These are phyloP conservation scores for Lates calcarifer DNA, from an alignment of 2,113 vertebrate species.

Conservation along the genomic window DNA sequence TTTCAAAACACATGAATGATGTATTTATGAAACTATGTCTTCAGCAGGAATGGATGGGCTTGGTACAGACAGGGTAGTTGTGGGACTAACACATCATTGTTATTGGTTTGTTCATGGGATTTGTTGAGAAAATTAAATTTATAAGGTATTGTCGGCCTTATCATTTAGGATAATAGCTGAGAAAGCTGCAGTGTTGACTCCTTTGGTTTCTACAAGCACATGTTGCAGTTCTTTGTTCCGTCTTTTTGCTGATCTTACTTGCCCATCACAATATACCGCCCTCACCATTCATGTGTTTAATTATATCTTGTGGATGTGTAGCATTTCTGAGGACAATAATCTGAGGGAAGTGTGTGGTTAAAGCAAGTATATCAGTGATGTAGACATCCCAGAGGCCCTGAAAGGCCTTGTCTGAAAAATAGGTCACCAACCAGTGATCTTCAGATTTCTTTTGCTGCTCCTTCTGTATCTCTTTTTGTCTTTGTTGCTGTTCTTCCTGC, in stretches of 20 bases:
- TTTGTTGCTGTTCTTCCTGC: slow-evolving; percentile 37
- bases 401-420: slow-evolving; percentile 64
- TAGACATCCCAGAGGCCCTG: neutral
- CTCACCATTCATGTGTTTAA: neutral
- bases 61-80: too few relatives aligned
- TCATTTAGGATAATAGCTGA: neutral
- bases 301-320: neutral
- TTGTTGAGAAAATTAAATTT: neutral
- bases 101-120: neutral
- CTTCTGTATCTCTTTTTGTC: slow-evolving; percentile 33
- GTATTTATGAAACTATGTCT: neutral
- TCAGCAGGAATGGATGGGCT: neutral
- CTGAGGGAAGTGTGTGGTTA: neutral
- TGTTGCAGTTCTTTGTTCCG: neutral
- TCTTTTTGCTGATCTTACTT: neutral
- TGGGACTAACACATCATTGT: neutral
- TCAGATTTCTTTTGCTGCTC: slow-evolving; percentile 25
- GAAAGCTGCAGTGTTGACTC: neutral
- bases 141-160: neutral
- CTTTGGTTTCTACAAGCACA: neutral
- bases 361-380: slow-evolving; percentile 15
- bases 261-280: neutral
- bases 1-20: too few relatives aligned
- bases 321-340: neutral
- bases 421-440: slow-evolving; percentile 53